Conservation (phyloP, 1,140 invertebrate species). For the Microvelia longipes region DNA sequence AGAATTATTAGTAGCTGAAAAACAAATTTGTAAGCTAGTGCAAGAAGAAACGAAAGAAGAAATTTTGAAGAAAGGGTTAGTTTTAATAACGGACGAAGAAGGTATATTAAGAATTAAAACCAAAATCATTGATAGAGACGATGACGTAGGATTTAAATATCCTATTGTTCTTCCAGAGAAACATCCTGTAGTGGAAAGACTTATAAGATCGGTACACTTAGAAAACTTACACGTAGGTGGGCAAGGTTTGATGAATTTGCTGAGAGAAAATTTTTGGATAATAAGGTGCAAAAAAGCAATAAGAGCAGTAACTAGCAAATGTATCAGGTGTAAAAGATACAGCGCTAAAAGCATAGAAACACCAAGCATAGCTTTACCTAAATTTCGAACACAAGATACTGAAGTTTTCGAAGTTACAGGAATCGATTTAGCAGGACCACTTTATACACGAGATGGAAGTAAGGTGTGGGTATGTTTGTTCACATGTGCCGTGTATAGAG, state of each 20-base stretch:
- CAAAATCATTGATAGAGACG: not conserved
- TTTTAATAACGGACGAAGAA: not conserved
- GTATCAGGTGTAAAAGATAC: conserved; percentile 13
- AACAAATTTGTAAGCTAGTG: not conserved
- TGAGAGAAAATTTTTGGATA: not conserved
- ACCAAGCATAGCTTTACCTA: not conserved
- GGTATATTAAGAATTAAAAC: no score
- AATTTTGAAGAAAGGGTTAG: not conserved
- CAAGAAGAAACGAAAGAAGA: not conserved
- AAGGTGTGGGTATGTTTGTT: conserved; percentile 29
- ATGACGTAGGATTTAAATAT: not conserved
- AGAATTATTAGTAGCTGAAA: not conserved
- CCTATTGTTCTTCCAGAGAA: not conserved
- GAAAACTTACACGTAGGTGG: not conserved
- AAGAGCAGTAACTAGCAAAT: not conserved
- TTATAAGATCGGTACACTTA: not conserved
- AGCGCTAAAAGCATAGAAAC: conserved; percentile 2
- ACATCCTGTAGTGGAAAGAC: conserved; percentile 1
- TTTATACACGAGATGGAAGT: conserved; percentile 15
- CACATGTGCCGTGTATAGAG: conserved; percentile 21
- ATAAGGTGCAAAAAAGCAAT: not conserved
- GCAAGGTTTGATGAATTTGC: not conserved
- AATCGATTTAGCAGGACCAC: conserved; percentile 25
- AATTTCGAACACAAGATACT: not conserved
- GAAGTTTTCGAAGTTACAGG: conserved; percentile 17